Evolutionary conservation across 2,113 vertebrate species (phyloP).

Genomic region (Promerops cafer): DNA sequence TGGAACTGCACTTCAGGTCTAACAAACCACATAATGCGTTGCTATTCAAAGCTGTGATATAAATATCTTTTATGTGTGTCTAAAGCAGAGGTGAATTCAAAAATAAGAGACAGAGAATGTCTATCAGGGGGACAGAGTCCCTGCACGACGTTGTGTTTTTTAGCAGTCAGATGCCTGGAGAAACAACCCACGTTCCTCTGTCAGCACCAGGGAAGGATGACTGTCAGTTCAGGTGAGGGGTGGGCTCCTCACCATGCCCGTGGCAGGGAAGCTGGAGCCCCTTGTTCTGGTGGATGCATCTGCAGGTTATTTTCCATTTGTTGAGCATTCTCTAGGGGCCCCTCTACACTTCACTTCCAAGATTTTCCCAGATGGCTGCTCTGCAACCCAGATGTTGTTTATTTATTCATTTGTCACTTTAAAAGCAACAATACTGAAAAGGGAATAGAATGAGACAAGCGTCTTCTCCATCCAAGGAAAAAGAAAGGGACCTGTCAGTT

Average conservation of each 20-base stretch:
- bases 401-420: slow-evolving; percentile 17
- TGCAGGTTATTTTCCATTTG: background rate
- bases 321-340: background rate
- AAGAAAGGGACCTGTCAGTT: background rate
- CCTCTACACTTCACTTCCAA: background rate
- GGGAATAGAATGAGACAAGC: background rate
- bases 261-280: accelerated
- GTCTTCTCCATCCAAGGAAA: background rate
- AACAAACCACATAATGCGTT: background rate
- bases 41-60: background rate
- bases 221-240: background rate
- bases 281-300: background rate
- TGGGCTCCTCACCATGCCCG: accelerated
- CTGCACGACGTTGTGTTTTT: accelerated
- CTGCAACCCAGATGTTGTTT: slow-evolving; percentile 51
- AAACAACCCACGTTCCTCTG: background rate
- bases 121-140: background rate
- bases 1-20: background rate
- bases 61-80: background rate
- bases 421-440: background rate
- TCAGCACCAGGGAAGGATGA: background rate
- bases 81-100: background rate
- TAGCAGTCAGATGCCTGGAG: background rate
- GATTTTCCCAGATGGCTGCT: slow-evolving; percentile 35
- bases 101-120: background rate